Evolutionary conservation across 2,797 vertebrate species (phyloP), one percentile per base, ranked within the genome.

Genomic region (Alcedo quadribrachys): DNA sequence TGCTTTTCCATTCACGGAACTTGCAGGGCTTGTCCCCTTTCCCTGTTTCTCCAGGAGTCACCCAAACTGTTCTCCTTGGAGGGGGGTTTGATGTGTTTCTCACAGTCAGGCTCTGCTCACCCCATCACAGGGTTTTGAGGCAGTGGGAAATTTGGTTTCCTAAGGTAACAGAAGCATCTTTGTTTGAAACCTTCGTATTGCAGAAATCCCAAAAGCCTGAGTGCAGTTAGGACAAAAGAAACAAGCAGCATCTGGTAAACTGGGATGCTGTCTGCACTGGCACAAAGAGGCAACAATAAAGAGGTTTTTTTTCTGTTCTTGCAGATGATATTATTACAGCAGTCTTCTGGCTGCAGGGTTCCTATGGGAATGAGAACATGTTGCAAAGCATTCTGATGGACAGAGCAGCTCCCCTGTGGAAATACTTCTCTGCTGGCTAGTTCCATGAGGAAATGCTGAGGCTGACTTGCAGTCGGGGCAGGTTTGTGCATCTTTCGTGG

Each of bases 171-270:
- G 71, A 93, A 96, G 88, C 51, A 27, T 73, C 94, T 97, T 96
- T 97, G 95, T 97, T 70, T 93, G 70, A 96, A 95, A 90, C 73
- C 48, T 87, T 93, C 91, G 87, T 48, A 82, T 94, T 94, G 78
- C 89, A 87, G 90, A 68, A 92, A 90, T 40, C 27, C 67, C 81
- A 67, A 82, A 95, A 79, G 37, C 42, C 80, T 69, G 89, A 94
- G 55, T 84, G 69, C 68, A 92, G 92, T 74, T 96, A 85, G 97
- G 82, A 95, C 90, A 95, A 92, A 92, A 94, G 77, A 96, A 97
- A 97, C 93, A 85, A 94, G 95, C 97, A 97, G 97, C 97, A 97
- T 97, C 95, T 97, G 97, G 43, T 93, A 89, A 93, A 30, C 81
- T 96, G n/a, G 79, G 81, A 94, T 89, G 66, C 67, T 58, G 81